Evolutionary conservation across 2,888 invertebrate species (phyloP).

Genomic region (Glaucopsyche alexis): DNA sequence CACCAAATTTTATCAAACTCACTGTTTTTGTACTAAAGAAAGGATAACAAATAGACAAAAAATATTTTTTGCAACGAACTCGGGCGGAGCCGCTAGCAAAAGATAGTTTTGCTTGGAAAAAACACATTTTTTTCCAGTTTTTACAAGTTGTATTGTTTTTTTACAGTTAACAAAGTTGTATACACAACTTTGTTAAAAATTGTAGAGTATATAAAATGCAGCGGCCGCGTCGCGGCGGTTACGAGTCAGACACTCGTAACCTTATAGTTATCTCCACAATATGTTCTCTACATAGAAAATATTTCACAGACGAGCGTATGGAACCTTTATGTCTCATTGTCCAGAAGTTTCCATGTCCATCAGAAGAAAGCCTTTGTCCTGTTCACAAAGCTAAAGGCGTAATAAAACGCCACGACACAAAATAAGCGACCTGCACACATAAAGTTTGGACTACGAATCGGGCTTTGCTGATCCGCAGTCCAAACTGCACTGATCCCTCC

Average conservation of each 20-base stretch:
- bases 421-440: not conserved
- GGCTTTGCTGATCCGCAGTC: no score
- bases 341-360: constrained; percentile 57
- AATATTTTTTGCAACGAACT: no score
- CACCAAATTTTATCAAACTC: no score
- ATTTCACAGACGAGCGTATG: constrained; percentile 55
- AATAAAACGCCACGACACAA: constrained; percentile 41
- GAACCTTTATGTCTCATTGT: constrained; percentile 72
- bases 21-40: no score
- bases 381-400: constrained; percentile 50
- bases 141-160: no score
- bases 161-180: no score
- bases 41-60: no score
- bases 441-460: no score
- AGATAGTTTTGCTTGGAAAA: no score
- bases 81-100: no score
- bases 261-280: not conserved
- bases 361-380: constrained; percentile 49
- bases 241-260: not conserved
- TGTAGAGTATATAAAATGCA: not conserved
- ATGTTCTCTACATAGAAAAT: constrained; percentile 46
- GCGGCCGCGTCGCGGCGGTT: not conserved
- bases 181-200: not conserved
- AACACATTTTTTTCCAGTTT: no score
- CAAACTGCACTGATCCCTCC: no score